Conservation (phyloP, 2,888 invertebrate species). For the Xestia xanthographa region DNA sequence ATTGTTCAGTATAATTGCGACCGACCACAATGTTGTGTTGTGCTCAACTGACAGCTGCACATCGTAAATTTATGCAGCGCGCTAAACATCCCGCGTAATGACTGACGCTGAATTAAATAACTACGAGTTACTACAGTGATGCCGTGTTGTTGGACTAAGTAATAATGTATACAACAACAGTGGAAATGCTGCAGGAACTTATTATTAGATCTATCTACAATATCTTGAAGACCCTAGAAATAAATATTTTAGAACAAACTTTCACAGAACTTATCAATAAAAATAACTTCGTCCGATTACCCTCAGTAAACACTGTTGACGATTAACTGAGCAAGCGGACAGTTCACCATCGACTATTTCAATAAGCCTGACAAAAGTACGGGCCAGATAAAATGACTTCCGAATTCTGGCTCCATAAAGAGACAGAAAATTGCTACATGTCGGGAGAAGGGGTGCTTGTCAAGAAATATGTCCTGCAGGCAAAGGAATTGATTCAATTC, state of each 20-base stretch:
- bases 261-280: background rate
- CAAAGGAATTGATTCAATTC: constrained; percentile 66
- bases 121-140: constrained; percentile 2
- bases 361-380: constrained; percentile 39
- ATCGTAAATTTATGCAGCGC: constrained; percentile 45
- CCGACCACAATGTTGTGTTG: constrained; percentile 19
- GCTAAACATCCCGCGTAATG: constrained; percentile 37
- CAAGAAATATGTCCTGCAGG: constrained; percentile 62
- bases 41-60: constrained; percentile 32
- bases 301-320: background rate
- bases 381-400: constrained; percentile 49
- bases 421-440: constrained; percentile 58
- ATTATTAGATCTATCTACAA: background rate
- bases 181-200: background rate
- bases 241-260: background rate
- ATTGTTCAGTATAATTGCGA: constrained; percentile 25
- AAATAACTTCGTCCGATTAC: background rate
- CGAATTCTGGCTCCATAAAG: constrained; percentile 52
- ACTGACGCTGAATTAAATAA: constrained; percentile 29
- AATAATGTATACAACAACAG: background rate
- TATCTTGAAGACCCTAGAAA: background rate
- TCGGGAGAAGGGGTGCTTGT: constrained; percentile 55
- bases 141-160: background rate
- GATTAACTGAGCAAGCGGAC: background rate
- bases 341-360: constrained; percentile 19